Evolutionary conservation across 2,888 invertebrate species (phyloP).

Genomic region (Nebria brevicollis): DNA sequence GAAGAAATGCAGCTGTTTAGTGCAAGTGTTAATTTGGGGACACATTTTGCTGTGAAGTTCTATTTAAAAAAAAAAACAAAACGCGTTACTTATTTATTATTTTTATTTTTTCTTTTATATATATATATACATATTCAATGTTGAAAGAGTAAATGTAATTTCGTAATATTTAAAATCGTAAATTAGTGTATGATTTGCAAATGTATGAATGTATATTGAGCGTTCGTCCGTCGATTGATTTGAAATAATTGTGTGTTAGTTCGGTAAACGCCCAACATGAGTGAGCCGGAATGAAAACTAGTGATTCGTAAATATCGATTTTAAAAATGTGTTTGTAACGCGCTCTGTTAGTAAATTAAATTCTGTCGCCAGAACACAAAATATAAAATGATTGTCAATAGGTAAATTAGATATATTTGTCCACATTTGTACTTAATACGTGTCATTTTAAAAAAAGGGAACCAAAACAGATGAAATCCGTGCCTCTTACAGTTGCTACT

Average conservation of each 20-base stretch:
- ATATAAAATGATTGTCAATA: no score
- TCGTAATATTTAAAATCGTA: no score
- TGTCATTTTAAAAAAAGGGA: slow-evolving; percentile 1
- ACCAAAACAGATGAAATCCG: background rate
- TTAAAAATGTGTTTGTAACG: background rate
- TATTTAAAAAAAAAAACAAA: no score
- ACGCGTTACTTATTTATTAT: no score
- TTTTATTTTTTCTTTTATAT: no score
- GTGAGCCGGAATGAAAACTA: background rate
- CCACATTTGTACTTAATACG: background rate
- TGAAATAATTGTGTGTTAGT: background rate
- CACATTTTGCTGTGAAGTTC: no score
- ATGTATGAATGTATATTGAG: background rate
- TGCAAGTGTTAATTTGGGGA: background rate
- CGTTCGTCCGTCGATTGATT: background rate
- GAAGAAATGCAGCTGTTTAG: background rate
- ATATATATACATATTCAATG: no score
- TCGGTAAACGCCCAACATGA: background rate
- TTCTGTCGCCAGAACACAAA: no score
- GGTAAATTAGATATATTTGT: background rate
- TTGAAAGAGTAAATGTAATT: no score
- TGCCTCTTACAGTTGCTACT: slow-evolving; percentile 19
- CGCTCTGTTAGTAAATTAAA: background rate
- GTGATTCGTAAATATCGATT: background rate
- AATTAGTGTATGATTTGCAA: background rate